These are phyloP conservation scores for Trichonephila inaurata DNA, from an alignment of 1,140 invertebrate species.

Conservation along the genomic window DNA sequence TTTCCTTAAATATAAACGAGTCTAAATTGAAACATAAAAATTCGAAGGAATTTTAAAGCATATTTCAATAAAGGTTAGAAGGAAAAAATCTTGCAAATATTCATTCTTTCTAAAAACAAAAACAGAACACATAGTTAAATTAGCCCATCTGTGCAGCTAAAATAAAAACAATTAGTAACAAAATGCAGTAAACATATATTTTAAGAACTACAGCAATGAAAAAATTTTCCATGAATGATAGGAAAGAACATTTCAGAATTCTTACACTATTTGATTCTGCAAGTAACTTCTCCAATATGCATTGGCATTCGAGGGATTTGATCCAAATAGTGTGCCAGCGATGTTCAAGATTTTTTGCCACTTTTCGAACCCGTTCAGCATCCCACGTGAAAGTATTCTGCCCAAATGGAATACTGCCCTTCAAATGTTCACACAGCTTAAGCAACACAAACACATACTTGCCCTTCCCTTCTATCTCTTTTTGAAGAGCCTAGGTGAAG, in stretches of 20 bases:
- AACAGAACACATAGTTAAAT: no score
- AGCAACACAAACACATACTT: constrained; percentile 90
- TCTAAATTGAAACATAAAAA: no score
- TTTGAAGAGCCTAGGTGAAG: constrained; percentile 88
- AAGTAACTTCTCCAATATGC: constrained; percentile 86
- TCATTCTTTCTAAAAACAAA: no score
- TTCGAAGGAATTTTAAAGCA: no score
- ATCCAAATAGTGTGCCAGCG: constrained; percentile 94
- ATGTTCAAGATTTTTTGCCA: constrained; percentile 86
- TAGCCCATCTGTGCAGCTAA: no score
- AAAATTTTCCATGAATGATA: no score
- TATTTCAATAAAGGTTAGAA: no score
- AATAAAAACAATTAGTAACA: no score
- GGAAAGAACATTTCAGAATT: background rate
- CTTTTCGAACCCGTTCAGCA: constrained; percentile 78
- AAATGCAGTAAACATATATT: no score
- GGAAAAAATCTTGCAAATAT: no score
- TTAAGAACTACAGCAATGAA: background rate
- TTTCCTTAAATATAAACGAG: no score
- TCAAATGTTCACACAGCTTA: constrained; percentile 84
- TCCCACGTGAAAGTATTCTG: constrained; percentile 66
- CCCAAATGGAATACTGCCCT: constrained; percentile 73
- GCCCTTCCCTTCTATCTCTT: constrained; percentile 91
- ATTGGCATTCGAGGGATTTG: constrained; percentile 93
- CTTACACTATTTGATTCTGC: constrained; percentile 78